Evolutionary conservation across 30 jellyfish, hydroid and myxozoan genomes (phyloP), one percentile per base, ranked within the genome.

Genomic region (Catostylus mosaicus): DNA sequence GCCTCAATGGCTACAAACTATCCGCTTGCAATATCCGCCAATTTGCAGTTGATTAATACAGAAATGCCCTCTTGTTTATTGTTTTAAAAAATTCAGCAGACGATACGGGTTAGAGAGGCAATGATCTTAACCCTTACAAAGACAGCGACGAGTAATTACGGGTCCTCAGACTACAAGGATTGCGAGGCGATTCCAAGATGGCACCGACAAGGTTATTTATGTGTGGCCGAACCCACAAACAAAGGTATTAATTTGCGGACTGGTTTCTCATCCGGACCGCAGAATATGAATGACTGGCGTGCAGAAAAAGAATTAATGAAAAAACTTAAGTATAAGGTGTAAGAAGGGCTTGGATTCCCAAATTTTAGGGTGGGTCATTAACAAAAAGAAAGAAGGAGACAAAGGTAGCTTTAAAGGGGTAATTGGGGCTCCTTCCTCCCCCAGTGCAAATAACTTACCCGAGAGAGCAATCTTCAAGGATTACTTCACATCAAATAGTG

Each of bases 111-210:
- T 59, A 23, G 38, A 37, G 19, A 33, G 56, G 80, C 36, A 2
- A 8, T 5, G 43, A 61, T 3, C n/a, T 12, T 9, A 38, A 68
- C 62, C 80, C 43, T 68, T 34, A 33, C 80, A 68, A 68, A 68
- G 80, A 35, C 11, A 68, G 80, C 80, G 80, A 68, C 80, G 38
- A 1, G 37, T 59, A 59, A n/a, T 59, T 59, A 59, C 3, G 71
- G 71, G 9, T 59, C 37, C 23, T 18, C 71, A 59, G 71, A 27
- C 71, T 7, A 3, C 20, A 59, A 5, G 71, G 71, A 59, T 59
- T 59, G 23, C 71, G 71, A 59, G 71, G 71, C 71, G 71, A 59
- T 59, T 59, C 71, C 71, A 59, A 59, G 71, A 59, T 59, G 71
- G 71, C 71, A 59, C 71, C 71, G 71, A 59, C 71, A 59, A 27